Base-by-base conservation (phyloP, 2,797 vertebrate genomes). In the Corythornis leucogaster region DNA sequence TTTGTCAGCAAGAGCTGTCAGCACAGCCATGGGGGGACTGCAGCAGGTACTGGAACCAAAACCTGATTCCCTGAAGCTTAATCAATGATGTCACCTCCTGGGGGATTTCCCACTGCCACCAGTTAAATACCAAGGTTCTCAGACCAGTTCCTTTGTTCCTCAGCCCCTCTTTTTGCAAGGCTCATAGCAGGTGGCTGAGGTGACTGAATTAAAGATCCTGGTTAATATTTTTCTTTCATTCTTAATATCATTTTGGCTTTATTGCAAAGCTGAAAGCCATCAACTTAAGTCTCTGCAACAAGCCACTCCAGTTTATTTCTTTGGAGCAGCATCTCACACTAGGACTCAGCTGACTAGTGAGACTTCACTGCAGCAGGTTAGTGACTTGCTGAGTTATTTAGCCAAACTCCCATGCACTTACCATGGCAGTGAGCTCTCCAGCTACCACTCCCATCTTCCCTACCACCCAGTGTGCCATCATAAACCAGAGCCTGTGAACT, bases 321-420 rank as follows among this genome's bases (percentile, higher is more conserved):
- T 50, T 91, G 87, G 92, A 90, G 66, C 25, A 80, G 53, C n/a
- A 33, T 59, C 48, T 93, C 74, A 63, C 80, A 86, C 84, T 55
- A 15, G 63, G 42, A 82, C n/a, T 77, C 26, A 46, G 55, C 59
- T 76, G 75, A 48, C 54, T 64, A 48, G 1, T 48, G 30, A 67
- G 35, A 12, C 13, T 46, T 76, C 80, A 83, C n/a, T 33, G 48
- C 18, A 85, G 35, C 33, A 67, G 2, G 1, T 63, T 71, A 86
- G 87, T 46, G 50, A 93, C 89, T 86, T 89, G 79, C 61, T 6
- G 8, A 81, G 57, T 67, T 79, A 76, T 50, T 87, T 79, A 80
- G 55, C 54, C 71, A 94, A 76, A 46, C 21, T 1, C 18, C 10
- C 5, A 8, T 25, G 69, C 70, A 53, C 53, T 35, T 50, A 35